Evolutionary conservation across 1,140 invertebrate genomes (phyloP), one percentile per base, ranked within the genome.

Genomic region (Rhagoletis zephyria): DNA sequence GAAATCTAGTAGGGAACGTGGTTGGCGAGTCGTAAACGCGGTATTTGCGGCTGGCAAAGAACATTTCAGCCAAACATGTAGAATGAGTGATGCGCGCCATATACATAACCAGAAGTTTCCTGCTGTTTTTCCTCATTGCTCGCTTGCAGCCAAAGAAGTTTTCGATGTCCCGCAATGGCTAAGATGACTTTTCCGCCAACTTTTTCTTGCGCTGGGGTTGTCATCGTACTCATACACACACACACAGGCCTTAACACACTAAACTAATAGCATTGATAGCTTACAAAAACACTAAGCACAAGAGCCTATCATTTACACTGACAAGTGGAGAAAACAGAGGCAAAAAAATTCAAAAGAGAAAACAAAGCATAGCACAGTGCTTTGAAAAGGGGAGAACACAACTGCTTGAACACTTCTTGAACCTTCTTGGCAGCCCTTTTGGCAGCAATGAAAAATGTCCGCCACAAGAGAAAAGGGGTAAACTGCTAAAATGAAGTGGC

Each of bases 171-270:
- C 45, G 74, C 48, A 19, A 48, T n/a, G 48, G 74, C 45, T 48
- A 56, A 81, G 74, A 56, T 81, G 74, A 56, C 74, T 81, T 56
- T 81, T n/a, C 74, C 48, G 74, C 74, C 74, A 81, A 81, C 56
- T 77, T 81, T 59, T 81, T 30, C 42, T 9, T 7, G 48, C 48
- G 12, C 45, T 19, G 9, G 67, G 42, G 67, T 56, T 81, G 16
- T 10, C 74, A 81, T 48, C 16, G 19, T 42, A 19, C n/a, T n/a
- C n/a, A 51, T 51, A 19, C 48, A 30, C 10, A 77, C n/a, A 16
- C n/a, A 3, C 30, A 12, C 12, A 65, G 1, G 30, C 30, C 30
- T 30, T 30, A 30, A 30, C 30, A 30, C 30, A 30, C 10, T 56
- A 56, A 5, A 56, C 67, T 45, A 74, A 74, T 74, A 40, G 42